Percentiles rank a stretch among this genome's conserved stretches.
Evolutionary conservation across 2,888 invertebrate species (phyloP).

Genomic region (Andrena flavipes): DNA sequence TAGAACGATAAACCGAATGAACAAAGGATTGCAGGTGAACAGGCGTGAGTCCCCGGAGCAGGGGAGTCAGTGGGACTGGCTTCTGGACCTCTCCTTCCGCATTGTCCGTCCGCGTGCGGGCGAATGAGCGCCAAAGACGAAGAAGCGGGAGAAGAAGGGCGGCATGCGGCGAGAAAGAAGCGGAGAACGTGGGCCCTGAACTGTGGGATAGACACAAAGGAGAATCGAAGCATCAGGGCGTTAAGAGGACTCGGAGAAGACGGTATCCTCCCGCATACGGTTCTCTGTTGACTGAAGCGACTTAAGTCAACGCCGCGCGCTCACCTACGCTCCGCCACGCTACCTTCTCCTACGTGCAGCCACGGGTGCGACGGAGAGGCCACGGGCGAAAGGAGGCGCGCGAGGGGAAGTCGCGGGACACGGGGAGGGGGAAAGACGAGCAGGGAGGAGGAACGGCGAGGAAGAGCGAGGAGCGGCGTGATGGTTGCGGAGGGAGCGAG

Average conservation of each 20-base stretch:
- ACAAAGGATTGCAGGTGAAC: neutral
- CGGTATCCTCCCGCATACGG: constrained; percentile 67
- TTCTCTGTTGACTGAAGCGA: constrained; percentile 72
- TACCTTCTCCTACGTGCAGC: constrained; percentile 32
- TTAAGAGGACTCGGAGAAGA: constrained; percentile 56
- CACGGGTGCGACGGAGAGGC: constrained; percentile 36
- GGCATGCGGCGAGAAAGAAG: neutral
- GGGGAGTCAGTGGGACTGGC: neutral
- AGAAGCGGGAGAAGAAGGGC: neutral
- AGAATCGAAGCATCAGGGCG: constrained; percentile 61
- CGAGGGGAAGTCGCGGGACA: constrained; percentile 7
- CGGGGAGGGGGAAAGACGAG: constrained; percentile 29
- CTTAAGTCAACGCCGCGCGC: constrained; percentile 72
- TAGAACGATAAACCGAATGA: neutral
- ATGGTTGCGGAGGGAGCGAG: constrained; percentile 39
- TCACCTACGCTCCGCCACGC: constrained; percentile 53
- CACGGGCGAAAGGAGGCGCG: neutral
- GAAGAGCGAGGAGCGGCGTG: constrained; percentile 21
- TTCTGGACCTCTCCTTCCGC: neutral
- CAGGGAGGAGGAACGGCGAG: constrained; percentile 9
- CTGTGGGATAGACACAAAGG: constrained; percentile 47
- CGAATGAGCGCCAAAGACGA: no score
- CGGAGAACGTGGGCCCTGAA: constrained; percentile 6
- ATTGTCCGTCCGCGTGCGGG: neutral
- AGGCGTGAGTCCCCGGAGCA: neutral